A percentile compares a stretch with the other conserved stretches of the same genome.
Conservation (phyloP, 2,888 invertebrate species). For the Rhamphomyia laevipes region DNA sequence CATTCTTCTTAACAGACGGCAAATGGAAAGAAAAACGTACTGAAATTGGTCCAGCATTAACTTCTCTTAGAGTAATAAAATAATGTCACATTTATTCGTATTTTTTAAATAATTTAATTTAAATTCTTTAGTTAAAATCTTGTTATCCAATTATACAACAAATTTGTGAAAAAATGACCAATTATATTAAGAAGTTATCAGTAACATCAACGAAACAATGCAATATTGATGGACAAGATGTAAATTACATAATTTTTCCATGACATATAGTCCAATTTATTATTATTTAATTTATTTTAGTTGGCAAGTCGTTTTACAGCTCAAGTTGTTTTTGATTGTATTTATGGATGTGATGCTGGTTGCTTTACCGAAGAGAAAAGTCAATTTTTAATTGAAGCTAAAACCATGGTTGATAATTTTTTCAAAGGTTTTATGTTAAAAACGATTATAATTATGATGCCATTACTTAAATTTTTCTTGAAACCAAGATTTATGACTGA, state of each 20-base stretch:
- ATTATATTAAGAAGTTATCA: constrained; percentile 28
- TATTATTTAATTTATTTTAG: constrained; percentile 18
- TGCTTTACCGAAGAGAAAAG: constrained; percentile 27
- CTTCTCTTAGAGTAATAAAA: constrained; percentile 38
- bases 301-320: constrained; percentile 32
- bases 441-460: not conserved
- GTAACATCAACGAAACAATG: constrained; percentile 14
- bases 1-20: constrained; percentile 38
- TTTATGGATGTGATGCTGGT: constrained; percentile 37
- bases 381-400: constrained; percentile 26
- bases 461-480: constrained; percentile 17
- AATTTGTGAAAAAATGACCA: constrained; percentile 34
- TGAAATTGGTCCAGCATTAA: constrained; percentile 41
- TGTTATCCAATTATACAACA: constrained; percentile 39
- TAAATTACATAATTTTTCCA: constrained; percentile 15
- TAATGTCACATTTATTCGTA: not conserved
- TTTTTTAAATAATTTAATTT: too few species aligned
- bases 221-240: constrained; percentile 37
- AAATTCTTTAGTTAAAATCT: constrained; percentile 31
- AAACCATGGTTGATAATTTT: constrained; percentile 24
- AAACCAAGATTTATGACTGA: constrained; percentile 26
- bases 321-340: constrained; percentile 38
- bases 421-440: not conserved
- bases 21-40: constrained; percentile 40
- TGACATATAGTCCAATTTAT: too few species aligned